Percentiles rank a stretch among this genome's conserved stretches.
Conservation (phyloP, 2,888 invertebrate genomes). For the Harpagoxenus sublaevis region DNA sequence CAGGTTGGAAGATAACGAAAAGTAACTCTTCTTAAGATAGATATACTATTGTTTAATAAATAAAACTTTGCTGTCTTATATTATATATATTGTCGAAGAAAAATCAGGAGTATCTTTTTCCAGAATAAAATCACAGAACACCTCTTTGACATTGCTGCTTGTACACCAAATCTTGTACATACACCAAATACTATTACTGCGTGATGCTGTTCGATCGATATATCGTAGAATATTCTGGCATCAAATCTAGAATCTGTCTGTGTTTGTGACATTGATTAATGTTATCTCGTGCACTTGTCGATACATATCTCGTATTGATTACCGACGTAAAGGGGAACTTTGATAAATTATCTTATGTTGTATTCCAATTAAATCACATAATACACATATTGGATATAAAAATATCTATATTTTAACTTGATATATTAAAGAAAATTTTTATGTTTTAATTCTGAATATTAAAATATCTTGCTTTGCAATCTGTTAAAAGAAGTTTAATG, state of each 20-base stretch:
- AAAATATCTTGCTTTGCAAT: neutral
- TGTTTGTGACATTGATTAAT: slow-evolving; percentile 35
- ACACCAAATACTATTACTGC: neutral
- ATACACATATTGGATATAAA: neutral
- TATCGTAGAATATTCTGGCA: neutral
- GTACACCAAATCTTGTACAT: neutral
- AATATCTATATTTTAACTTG: neutral
- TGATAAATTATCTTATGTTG: neutral
- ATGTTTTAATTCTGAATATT: neutral
- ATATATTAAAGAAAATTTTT: neutral
- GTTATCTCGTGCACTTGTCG: slow-evolving; percentile 27
- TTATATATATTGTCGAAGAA: no score
- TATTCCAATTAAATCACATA: neutral
- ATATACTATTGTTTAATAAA: no score
- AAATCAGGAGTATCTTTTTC: neutral
- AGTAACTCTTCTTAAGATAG: no score
- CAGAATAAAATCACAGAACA: neutral
- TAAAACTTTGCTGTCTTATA: no score
- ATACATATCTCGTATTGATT: slow-evolving; percentile 32
- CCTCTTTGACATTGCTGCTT: neutral
- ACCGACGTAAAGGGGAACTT: neutral
- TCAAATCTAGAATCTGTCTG: slow-evolving; percentile 15
- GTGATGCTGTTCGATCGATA: neutral
- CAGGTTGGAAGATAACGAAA: no score
- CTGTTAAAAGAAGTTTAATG: neutral